phyloP scores from a whole-genome alignment of 2,113 vertebrate species.

The Aplodontia rufa region DNA sequence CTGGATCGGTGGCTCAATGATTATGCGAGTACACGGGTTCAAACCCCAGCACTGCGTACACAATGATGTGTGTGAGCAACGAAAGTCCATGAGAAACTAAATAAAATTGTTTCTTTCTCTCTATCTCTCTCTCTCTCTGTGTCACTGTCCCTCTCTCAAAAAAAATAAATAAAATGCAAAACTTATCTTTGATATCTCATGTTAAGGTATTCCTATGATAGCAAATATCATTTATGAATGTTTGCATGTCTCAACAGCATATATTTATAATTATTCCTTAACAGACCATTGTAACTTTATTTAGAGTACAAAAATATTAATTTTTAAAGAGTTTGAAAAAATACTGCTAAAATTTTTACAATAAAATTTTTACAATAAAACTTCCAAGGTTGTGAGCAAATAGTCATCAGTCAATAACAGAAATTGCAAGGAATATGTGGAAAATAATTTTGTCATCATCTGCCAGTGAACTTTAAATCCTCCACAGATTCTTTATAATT shows the following conservation, averaged over 20 bases:
- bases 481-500: not conserved
- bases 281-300: constrained; percentile 8
- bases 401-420: not conserved
- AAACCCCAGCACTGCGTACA: no score
- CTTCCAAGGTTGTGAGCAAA: not conserved
- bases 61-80: no score
- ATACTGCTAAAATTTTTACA: not conserved
- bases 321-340: constrained; percentile 19
- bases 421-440: not conserved
- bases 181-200: not conserved
- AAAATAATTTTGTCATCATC: not conserved
- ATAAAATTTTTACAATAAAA: no score
- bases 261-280: not conserved
- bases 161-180: constrained; percentile 7
- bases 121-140: no score
- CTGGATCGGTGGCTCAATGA: no score
- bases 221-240: not conserved
- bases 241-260: not conserved
- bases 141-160: no score
- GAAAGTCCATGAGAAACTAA: no score
- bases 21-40: no score
- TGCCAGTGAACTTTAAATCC: not conserved
- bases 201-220: not conserved
- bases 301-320: not conserved
- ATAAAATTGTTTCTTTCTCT: no score